Percentiles rank a stretch among this genome's conserved stretches.
These are phyloP conservation scores for Luidia sarsii DNA, from an alignment of 53 echinoderm and acorn worm species.

Conservation along the genomic window DNA sequence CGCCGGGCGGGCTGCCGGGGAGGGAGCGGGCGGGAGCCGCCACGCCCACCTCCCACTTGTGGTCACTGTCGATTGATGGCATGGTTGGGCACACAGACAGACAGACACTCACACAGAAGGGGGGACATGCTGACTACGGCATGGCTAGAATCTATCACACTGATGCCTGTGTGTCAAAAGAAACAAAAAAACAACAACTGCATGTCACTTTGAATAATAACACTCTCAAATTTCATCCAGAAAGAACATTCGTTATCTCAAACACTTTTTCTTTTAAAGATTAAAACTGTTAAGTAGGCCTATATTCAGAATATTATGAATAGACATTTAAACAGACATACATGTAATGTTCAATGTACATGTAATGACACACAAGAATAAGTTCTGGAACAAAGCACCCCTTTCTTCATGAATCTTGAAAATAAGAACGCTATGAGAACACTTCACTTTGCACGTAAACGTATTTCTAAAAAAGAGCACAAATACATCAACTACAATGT, in stretches of 20 bases:
- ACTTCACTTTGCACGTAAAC: too few species aligned
- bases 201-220: background rate
- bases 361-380: too few species aligned
- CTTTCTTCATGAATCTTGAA: too few species aligned
- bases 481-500: too few species aligned
- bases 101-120: slow-evolving; percentile 36
- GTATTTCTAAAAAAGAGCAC: too few species aligned
- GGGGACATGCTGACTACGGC: slow-evolving; percentile 31
- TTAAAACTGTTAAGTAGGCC: background rate
- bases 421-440: too few species aligned
- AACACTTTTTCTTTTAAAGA: background rate
- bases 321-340: too few species aligned
- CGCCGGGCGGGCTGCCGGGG: slow-evolving; percentile 33
- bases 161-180: slow-evolving; percentile 26
- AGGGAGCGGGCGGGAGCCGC: slow-evolving; percentile 21
- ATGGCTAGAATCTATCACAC: slow-evolving; percentile 17
- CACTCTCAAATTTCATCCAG: background rate
- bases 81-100: slow-evolving; percentile 46
- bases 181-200: background rate
- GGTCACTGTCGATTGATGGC: slow-evolving; percentile 52
- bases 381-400: too few species aligned
- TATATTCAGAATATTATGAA: background rate
- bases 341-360: too few species aligned
- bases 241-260: background rate
- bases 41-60: slow-evolving; percentile 20